Conservation (phyloP, 2,113 vertebrate genomes). For the Lanius collurio region DNA sequence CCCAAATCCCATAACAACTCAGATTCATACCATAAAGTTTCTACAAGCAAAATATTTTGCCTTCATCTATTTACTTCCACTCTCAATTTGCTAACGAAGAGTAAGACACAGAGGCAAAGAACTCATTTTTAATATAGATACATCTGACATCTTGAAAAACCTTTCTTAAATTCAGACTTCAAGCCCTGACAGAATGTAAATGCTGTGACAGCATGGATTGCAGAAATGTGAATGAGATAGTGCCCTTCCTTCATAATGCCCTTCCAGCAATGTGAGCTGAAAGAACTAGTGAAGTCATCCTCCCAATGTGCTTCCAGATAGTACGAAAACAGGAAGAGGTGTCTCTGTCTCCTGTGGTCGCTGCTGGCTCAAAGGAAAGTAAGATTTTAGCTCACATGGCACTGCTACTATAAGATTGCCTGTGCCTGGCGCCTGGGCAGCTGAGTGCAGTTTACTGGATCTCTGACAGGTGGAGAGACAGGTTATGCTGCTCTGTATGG, state of each 20-base stretch:
- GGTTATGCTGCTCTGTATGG: background rate
- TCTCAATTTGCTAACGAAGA: background rate
- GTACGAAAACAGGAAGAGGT: background rate
- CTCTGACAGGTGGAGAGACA: background rate
- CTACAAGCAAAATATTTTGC: background rate
- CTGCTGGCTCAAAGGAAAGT: background rate
- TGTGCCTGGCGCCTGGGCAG: background rate
- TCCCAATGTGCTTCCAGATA: rapidly evolving
- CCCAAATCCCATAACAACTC: background rate
- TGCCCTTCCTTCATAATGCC: background rate
- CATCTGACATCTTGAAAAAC: background rate
- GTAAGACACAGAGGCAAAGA: background rate
- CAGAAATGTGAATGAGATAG: background rate
- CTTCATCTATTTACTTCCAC: background rate
- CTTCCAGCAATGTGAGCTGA: background rate
- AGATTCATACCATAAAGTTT: background rate
- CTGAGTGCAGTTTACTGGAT: background rate
- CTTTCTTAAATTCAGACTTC: rapidly evolving
- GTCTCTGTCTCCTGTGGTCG: rapidly evolving
- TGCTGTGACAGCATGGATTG: background rate
- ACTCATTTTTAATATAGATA: background rate
- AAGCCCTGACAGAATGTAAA: background rate
- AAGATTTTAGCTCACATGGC: background rate
- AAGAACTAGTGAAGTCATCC: background rate
- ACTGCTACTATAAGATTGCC: background rate